Percentiles rank a stretch among this genome's conserved stretches.
Conservation (phyloP, 2,888 invertebrate genomes). For the Peribatodes rhomboidaria region DNA sequence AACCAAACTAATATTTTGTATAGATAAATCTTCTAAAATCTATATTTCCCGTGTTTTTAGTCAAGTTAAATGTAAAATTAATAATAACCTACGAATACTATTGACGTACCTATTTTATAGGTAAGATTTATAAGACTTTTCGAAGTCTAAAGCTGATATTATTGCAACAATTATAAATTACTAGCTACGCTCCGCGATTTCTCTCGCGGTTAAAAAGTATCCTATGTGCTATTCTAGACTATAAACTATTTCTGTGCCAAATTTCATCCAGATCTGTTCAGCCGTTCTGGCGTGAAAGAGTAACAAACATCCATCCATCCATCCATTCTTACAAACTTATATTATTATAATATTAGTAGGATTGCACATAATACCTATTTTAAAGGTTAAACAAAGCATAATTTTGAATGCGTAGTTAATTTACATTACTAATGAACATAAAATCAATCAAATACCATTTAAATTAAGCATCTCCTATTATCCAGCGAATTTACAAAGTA, state of each 20-base stretch:
- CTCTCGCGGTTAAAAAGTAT: too few species aligned
- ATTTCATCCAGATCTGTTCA: too few species aligned
- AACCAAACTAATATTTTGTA: conserved; percentile 4
- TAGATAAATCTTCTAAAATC: background rate
- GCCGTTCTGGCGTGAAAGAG: too few species aligned
- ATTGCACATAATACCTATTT: background rate
- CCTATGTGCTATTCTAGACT: too few species aligned
- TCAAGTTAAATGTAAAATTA: background rate
- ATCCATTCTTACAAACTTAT: too few species aligned
- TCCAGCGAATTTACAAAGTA: background rate
- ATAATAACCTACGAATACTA: background rate
- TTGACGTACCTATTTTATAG: background rate
- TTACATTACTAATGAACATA: background rate
- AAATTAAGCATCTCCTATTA: background rate
- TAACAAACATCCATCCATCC: too few species aligned
- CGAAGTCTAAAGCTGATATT: background rate
- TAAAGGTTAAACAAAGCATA: background rate
- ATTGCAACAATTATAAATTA: background rate
- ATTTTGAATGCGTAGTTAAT: background rate
- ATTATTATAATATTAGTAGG: too few species aligned
- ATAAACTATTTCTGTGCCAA: too few species aligned
- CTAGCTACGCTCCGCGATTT: too few species aligned
- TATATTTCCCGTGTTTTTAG: background rate
- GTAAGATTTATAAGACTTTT: background rate
- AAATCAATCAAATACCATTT: background rate